Base-by-base conservation (phyloP, 2,113 vertebrate species). In the Istiophorus platypterus region DNA sequence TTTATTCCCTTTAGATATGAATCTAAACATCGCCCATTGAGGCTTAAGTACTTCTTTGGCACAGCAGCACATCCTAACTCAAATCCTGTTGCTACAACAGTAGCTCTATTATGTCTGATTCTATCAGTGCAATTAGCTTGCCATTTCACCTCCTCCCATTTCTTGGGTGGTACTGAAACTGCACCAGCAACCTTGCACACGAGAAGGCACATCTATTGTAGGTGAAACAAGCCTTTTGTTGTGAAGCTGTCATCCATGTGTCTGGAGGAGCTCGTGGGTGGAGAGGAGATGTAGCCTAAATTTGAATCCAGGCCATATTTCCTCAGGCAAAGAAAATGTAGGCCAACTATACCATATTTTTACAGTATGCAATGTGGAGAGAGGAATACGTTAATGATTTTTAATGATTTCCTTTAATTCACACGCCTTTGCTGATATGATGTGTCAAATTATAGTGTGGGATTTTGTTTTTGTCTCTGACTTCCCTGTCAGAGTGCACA, bases 281-380 rank as follows among this genome's bases (percentile, higher is more conserved):
- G 90, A 86, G 88, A 86, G 81, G 88, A 90, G 85, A 87, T 84
- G 86, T 83, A 85, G 81, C 86, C 82, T 78, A 85, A 81, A 87
- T 88, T 72, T 84, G 84, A 89, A 90, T 87, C 87, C 73, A 88
- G 82, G 90, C 81, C 92, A 88, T 49, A 54, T 88, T 88, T 91
- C 88, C 86, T 87, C 82, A 72, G 88, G 92, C 88, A 17, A 22
- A 49, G 71, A 37, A 76, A 85, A 93, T 90, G 87, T 89, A 90
- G 91, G 92, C 72, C 88, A 73, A 86, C 84, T 78, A 88, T 74
- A 86, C 72, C 80, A 74, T 86, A 82, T 87, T 78, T 85, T 58
- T 67, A 76, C 59, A 41, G 82, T 72, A 27, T 59, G 73, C 54
- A 37, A 66, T 73, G 56, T 72, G 29, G 31, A 67, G 71, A 67